Conservation (phyloP, 2,888 invertebrate genomes). For the Thumatha senex region DNA sequence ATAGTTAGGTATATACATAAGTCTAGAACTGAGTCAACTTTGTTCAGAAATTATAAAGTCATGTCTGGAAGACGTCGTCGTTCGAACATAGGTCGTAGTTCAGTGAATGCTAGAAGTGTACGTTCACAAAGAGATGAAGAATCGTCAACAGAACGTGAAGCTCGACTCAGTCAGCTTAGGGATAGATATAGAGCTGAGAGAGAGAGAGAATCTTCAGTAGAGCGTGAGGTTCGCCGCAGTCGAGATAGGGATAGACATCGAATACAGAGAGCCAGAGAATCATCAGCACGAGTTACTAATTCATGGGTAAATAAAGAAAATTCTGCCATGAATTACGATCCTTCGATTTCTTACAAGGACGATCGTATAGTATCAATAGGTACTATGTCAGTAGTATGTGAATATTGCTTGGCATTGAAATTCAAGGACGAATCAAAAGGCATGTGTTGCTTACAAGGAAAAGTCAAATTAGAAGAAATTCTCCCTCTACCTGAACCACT, state of each 20-base stretch:
- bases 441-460: slow-evolving; percentile 25
- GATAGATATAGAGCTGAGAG: neutral
- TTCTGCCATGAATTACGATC: slow-evolving; percentile 26
- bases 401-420: slow-evolving; percentile 15
- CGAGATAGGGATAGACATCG: slow-evolving; percentile 19
- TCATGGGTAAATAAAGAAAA: slow-evolving; percentile 19
- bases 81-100: slow-evolving; percentile 18
- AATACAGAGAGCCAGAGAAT: slow-evolving; percentile 4
- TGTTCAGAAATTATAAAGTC: no score
- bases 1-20: no score
- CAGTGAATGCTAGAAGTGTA: slow-evolving; percentile 11
- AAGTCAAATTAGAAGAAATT: slow-evolving; percentile 28
- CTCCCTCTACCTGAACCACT: slow-evolving; percentile 24
- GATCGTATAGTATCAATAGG: slow-evolving; percentile 33
- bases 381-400: slow-evolving; percentile 32
- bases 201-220: slow-evolving; percentile 9
- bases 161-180: slow-evolving; percentile 15
- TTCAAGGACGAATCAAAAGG: slow-evolving; percentile 26
- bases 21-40: no score
- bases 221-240: slow-evolving; percentile 17
- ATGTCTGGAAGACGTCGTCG: slow-evolving; percentile 11
- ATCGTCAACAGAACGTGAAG: slow-evolving; percentile 19
- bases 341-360: slow-evolving; percentile 31
- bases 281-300: no score
- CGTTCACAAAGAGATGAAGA: slow-evolving; percentile 25